Percentiles rank a stretch among this genome's conserved stretches.
These are phyloP conservation scores for Odocoileus hemionus DNA, from an alignment of 2,113 vertebrate species.

Conservation along the genomic window DNA sequence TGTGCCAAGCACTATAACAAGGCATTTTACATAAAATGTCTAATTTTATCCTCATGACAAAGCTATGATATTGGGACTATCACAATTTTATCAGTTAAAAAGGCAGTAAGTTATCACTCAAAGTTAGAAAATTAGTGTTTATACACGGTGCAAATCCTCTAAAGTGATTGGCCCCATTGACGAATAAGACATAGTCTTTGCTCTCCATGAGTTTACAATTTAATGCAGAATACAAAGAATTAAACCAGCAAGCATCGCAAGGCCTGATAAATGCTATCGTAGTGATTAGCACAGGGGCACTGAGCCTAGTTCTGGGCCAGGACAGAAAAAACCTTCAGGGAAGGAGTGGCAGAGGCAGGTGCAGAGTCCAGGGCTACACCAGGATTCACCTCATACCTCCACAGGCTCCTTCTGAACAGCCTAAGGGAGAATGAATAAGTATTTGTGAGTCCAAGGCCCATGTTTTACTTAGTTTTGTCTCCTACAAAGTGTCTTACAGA, in stretches of 20 bases:
- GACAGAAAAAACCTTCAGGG: neutral
- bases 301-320: neutral
- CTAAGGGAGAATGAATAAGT: neutral
- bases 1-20: neutral
- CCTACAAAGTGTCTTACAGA: conserved; percentile 15
- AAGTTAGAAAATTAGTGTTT: conserved; percentile 24
- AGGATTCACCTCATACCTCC: neutral
- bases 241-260: neutral
- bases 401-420: neutral
- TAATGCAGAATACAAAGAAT: conserved; percentile 24
- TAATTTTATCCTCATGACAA: conserved; percentile 3
- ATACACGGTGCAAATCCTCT: neutral
- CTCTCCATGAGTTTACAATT: neutral
- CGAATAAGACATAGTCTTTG: neutral
- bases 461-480: conserved; percentile 18
- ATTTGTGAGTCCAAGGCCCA: neutral
- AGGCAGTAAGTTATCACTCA: neutral
- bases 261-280: neutral
- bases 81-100: neutral
- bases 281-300: neutral
- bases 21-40: neutral
- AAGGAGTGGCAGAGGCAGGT: neutral
- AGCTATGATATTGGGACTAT: neutral
- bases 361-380: neutral
- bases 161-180: neutral